Evolutionary conservation across 2,888 invertebrate species (phyloP), one percentile per base, ranked within the genome.

Genomic region (Erpobdella octoculata): DNA sequence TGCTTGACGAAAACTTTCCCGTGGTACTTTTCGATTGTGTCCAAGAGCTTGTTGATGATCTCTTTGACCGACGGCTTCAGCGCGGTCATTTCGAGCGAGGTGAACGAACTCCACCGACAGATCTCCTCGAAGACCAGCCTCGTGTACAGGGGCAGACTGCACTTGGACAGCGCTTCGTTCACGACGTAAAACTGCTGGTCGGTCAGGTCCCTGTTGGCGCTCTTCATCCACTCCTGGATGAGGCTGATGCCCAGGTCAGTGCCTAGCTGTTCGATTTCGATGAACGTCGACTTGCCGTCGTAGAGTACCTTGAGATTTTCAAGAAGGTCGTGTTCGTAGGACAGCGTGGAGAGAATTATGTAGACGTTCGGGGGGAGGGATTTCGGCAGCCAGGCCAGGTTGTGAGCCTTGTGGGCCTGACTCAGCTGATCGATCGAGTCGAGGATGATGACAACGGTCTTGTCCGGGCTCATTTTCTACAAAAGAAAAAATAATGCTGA

Each of bases 341-440:
- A 74, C 4, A 78, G 72, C 4, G 78, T 77, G 37, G 77, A 78
- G 33, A 78, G 71, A 37, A 78, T 70, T 4, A 79, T 36, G 67
- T 75, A 75, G 5, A 76, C 74, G 72, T 79, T 72, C 8, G 65
- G 61, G 0, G 76, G 78, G n/a, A 78, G 71, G 0, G 33, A 15
- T 21, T 53, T 71, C 15, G 77, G 77, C 33, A 78, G 73, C 78
- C 78, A 78, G 18, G 73, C 71, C 15, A 78, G 74, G 67, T 76
- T 74, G 72, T 77, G 76, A 31, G 78, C 76, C 18, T 67, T 58
- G 65, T 77, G 74, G 33, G 74, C 61, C 9, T 73, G 46, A 33
- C 73, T 69, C 37, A 78, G 72, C 72, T 78, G 78, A 74, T 78
- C 78, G 2, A 78, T 72, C 9, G 78, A 77, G 71, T 78, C 78